phyloP scores from a whole-genome alignment of 2,888 invertebrate species.

The Drosophila neotestacea region DNA sequence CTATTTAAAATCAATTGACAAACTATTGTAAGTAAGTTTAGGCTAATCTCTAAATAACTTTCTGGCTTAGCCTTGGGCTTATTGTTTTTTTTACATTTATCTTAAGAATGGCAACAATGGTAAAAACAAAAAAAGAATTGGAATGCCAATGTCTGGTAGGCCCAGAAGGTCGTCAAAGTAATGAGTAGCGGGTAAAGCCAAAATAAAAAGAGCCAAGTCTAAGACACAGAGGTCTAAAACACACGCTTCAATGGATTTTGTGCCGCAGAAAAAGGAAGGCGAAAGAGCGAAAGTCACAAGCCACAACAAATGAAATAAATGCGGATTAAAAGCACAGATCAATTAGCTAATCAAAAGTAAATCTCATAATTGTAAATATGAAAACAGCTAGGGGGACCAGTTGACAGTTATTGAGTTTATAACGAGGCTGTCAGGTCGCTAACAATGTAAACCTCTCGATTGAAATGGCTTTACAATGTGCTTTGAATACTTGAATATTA shows the following conservation, averaged over 20 bases:
- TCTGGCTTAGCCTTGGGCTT: constrained; percentile 32
- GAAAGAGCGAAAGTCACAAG: constrained; percentile 36
- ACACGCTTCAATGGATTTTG: constrained; percentile 35
- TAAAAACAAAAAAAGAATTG: constrained; percentile 21
- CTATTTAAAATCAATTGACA: constrained; percentile 20
- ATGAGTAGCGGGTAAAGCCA: constrained; percentile 11
- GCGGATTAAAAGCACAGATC: constrained; percentile 44
- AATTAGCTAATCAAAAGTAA: constrained; percentile 60
- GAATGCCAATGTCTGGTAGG: constrained; percentile 41
- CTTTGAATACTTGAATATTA: not conserved
- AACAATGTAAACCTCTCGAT: not conserved
- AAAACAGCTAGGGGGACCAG: not conserved
- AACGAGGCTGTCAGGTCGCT: constrained; percentile 5
- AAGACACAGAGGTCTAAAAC: not conserved
- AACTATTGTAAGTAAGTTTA: not conserved
- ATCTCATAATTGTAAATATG: constrained; percentile 13
- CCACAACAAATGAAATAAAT: not conserved
- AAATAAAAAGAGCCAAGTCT: not conserved
- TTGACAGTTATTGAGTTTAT: constrained; percentile 41
- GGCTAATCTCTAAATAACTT: constrained; percentile 7
- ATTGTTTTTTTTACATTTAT: constrained; percentile 1
- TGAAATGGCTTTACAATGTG: no score
- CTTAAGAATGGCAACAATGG: constrained; percentile 43
- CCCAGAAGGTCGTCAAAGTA: constrained; percentile 45
- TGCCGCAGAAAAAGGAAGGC: constrained; percentile 18